These are phyloP conservation scores for Eupsilia transversa DNA, from an alignment of 2,888 invertebrate genomes.

Conservation along the genomic window DNA sequence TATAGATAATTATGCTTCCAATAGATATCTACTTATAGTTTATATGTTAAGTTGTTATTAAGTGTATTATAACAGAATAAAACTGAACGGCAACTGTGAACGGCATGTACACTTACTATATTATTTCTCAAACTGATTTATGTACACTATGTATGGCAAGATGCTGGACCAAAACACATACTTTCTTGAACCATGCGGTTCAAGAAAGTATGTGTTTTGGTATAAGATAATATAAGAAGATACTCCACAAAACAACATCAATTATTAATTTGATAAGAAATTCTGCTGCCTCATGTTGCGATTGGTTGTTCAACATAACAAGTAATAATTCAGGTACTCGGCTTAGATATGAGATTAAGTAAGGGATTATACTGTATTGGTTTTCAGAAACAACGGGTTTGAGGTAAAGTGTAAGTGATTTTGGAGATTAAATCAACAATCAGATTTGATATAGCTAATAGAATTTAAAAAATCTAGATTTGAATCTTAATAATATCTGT, in stretches of 20 bases:
- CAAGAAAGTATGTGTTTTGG: neutral
- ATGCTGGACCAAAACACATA: too few species aligned
- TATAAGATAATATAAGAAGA: too few species aligned
- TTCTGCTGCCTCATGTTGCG: neutral
- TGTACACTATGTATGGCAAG: neutral
- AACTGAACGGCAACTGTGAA: too few species aligned
- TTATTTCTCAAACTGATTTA: neutral
- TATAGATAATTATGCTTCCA: neutral
- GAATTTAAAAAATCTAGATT: neutral
- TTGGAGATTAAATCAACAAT: conserved; percentile 1
- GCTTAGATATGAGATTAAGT: neutral
- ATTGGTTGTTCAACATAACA: neutral
- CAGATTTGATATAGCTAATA: too few species aligned
- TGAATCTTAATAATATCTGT: neutral
- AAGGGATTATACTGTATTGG: neutral
- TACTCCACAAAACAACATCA: neutral
- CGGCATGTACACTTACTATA: neutral
- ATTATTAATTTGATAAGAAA: neutral
- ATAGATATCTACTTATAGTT: neutral
- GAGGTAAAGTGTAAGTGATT: neutral
- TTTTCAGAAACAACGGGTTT: neutral
- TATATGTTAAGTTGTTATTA: neutral
- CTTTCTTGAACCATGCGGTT: too few species aligned
- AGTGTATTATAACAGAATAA: neutral
- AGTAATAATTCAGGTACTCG: neutral